Evolutionary conservation across 1,140 invertebrate species (phyloP), one percentile per base, ranked within the genome.

Genomic region (Drosophila oshimai): DNA sequence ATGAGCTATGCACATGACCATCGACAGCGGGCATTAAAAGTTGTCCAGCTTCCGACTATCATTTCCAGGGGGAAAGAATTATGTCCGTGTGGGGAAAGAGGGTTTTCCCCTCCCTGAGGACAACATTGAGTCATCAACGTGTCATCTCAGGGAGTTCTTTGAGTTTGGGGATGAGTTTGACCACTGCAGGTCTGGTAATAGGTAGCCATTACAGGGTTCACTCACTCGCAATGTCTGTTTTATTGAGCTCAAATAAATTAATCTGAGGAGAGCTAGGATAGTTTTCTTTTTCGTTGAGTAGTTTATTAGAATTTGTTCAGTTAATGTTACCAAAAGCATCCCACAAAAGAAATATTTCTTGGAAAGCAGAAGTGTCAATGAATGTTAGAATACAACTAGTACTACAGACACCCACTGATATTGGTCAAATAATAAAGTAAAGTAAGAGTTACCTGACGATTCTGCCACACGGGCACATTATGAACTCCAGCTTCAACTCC

Each of bases 1-100:
- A 86, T 86, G 80, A 86, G 75, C 65, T 78, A 84, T 80, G 81
- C 61, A 74, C 75, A 72, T 72, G 77, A 60, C 78, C 78, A 70
- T 68, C 71, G 74, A 73, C 69, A 60, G 50, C 44, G 47, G 65
- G 55, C 65, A 71, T 71, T 71, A 71, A 70, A 60, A 60, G 44
- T 60, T 60, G 26, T 26, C 36, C 53, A 61, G 57, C 57, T 31
- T 61, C 36, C 53, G 36, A 60, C 34, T 42, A 37, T 49, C 57
- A 64, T 37, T 36, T 22, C 2, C 33, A 5, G 13, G 42, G 13
- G 18, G 26, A 28, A 13, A 9, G 15, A 18, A 47, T 31, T 18
- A 29, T 10, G 26, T 22, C 17, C 33, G 9, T 10, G 26, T 22
- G 12, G 24, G 9, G 17, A 13, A 26, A 3, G 9, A 36, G 20